Evolutionary conservation across 1,140 invertebrate species (phyloP).

Genomic region (Camponotus vicinus): DNA sequence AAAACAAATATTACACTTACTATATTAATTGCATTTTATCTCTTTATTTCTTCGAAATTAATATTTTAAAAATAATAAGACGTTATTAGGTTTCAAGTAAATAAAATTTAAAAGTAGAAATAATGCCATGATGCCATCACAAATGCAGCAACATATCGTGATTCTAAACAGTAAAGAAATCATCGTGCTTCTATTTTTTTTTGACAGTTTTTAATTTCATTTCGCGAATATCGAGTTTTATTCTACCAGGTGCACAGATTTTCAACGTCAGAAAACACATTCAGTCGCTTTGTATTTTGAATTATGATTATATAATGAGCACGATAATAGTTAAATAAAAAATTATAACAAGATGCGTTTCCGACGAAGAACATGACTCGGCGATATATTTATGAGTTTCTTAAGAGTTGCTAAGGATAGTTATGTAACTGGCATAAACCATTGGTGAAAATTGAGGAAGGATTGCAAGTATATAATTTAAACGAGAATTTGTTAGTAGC

Average conservation of each 20-base stretch:
- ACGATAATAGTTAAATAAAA: slow-evolving; percentile 6
- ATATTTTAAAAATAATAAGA: background rate
- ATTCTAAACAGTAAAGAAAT: slow-evolving; percentile 10
- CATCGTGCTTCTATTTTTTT: background rate
- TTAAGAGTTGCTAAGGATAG: background rate
- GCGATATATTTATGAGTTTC: background rate
- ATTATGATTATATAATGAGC: slow-evolving; percentile 4
- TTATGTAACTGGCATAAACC: background rate
- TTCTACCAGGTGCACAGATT: background rate
- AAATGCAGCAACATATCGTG: slow-evolving; percentile 43
- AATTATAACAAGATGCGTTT: slow-evolving; percentile 15
- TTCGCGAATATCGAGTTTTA: background rate
- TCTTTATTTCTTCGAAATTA: background rate
- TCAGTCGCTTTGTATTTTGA: slow-evolving; percentile 8
- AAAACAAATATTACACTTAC: background rate
- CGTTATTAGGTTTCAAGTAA: background rate
- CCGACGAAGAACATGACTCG: too few relatives aligned
- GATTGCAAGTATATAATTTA: slow-evolving; percentile 62
- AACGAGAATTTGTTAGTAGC: slow-evolving; percentile 44
- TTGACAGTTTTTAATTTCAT: slow-evolving; percentile 13
- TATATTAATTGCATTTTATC: background rate
- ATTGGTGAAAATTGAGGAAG: slow-evolving; percentile 32
- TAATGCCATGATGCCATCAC: slow-evolving; percentile 25
- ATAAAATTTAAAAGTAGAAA: background rate
- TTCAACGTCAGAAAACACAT: slow-evolving; percentile 7